Percentiles rank a stretch among this genome's conserved stretches.
Conservation (phyloP, 1,140 invertebrate species). For the Anastrepha obliqua region DNA sequence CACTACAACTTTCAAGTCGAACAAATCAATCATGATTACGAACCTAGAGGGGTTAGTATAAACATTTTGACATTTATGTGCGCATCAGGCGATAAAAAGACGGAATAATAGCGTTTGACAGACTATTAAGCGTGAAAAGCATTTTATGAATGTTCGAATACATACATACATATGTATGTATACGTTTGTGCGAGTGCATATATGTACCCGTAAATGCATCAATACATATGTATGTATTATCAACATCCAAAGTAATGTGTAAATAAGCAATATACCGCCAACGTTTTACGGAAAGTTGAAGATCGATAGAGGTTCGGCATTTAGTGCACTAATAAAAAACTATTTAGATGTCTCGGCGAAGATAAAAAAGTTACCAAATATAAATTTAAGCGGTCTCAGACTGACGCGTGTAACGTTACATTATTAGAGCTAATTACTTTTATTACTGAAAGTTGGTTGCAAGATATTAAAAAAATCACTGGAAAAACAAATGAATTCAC, state of each 20-base stretch:
- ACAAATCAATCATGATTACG: conserved; percentile 28
- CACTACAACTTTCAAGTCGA: neutral
- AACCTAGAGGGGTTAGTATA: neutral
- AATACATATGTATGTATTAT: no score
- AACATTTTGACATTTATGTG: conserved; percentile 6
- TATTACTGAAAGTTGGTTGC: no score
- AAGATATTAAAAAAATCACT: no score
- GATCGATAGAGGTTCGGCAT: neutral
- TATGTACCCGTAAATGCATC: no score
- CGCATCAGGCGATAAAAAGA: neutral
- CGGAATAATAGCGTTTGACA: neutral
- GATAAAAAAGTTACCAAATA: no score
- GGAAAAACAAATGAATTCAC: no score
- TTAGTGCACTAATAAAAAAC: no score
- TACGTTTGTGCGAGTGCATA: neutral
- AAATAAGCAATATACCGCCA: neutral
- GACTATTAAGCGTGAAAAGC: neutral
- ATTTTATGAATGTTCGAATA: neutral
- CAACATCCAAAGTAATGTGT: neutral
- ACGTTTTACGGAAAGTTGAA: no score
- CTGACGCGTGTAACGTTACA: no score
- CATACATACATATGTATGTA: neutral
- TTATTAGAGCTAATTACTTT: no score
- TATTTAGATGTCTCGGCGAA: no score
- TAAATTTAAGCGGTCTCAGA: no score